phyloP scores from a whole-genome alignment of 2,113 vertebrate genomes.

The Colaptes auratus region DNA sequence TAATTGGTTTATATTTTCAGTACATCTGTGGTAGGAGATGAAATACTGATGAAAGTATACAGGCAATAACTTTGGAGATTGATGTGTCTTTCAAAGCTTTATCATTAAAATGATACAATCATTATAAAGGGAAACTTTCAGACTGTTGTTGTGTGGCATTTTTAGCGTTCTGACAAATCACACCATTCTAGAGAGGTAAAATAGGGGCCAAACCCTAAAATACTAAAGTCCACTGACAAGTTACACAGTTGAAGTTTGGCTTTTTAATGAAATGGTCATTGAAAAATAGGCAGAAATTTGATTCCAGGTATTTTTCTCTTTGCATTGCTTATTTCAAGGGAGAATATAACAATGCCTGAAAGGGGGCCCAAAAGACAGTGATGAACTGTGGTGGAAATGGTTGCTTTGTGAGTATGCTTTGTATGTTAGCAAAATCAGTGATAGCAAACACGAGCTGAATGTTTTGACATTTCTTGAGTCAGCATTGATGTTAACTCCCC shows the following conservation, averaged over 20 bases:
- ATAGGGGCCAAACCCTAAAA: not conserved
- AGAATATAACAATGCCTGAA: not conserved
- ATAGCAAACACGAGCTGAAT: not conserved
- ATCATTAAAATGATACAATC: not conserved
- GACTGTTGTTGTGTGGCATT: not conserved
- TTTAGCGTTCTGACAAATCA: not conserved
- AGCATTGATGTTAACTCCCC: not conserved
- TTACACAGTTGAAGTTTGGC: not conserved
- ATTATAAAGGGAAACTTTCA: not conserved
- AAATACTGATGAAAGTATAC: not conserved
- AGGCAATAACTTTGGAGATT: not conserved
- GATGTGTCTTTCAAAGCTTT: fast-evolving
- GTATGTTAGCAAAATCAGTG: fast-evolving
- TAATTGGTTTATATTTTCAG: fast-evolving
- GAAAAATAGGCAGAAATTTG: not conserved
- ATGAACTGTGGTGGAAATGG: not conserved
- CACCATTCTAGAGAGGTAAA: not conserved
- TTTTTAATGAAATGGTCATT: not conserved
- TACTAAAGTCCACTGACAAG: not conserved
- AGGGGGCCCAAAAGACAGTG: not conserved
- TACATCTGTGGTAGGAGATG: not conserved
- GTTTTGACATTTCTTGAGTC: not conserved
- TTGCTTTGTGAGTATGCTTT: not conserved
- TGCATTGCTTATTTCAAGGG: not conserved
- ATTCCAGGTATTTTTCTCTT: not conserved